Percentiles rank a stretch among this genome's conserved stretches.
Evolutionary conservation across 1,140 invertebrate species (phyloP).

Genomic region (Sarcophaga peregrina): DNA sequence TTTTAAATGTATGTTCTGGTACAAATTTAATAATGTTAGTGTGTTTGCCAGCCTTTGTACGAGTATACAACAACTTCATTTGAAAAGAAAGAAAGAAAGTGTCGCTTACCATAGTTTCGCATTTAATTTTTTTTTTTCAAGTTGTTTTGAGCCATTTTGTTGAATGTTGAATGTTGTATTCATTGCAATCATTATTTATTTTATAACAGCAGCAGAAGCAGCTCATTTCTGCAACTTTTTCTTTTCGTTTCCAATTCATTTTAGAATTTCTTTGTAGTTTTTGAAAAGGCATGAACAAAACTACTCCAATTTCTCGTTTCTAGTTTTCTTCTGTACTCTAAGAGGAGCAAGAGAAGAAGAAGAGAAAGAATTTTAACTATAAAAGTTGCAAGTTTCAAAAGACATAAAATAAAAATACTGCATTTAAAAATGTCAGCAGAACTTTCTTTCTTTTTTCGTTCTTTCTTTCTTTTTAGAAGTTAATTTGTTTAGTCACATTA

Average conservation of each 20-base stretch:
- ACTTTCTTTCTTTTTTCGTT: background rate
- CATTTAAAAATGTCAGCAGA: conserved; percentile 6
- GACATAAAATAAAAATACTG: background rate
- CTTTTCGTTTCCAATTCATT: background rate
- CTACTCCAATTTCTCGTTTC: background rate
- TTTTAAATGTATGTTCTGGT: background rate
- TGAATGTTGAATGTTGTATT: background rate
- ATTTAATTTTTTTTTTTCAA: too few species aligned
- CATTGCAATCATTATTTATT: conserved; percentile 11
- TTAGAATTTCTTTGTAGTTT: background rate
- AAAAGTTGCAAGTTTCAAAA: background rate
- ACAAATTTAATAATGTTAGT: too few species aligned
- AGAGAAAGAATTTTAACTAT: background rate
- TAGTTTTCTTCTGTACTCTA: background rate
- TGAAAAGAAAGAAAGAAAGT: background rate
- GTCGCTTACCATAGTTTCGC: conserved; percentile 2
- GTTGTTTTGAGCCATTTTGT: background rate
- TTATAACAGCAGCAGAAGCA: background rate
- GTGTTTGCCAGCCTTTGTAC: background rate
- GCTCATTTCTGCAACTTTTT: background rate
- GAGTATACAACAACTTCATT: conserved; percentile 9
- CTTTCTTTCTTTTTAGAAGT: background rate
- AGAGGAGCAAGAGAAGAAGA: background rate
- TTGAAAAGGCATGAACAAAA: background rate
- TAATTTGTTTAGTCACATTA: conserved; percentile 5